Percentiles rank a stretch among this genome's conserved stretches.
These are phyloP conservation scores for Rhogogaster chlorosoma DNA, from an alignment of 2,888 invertebrate genomes.

Conservation along the genomic window DNA sequence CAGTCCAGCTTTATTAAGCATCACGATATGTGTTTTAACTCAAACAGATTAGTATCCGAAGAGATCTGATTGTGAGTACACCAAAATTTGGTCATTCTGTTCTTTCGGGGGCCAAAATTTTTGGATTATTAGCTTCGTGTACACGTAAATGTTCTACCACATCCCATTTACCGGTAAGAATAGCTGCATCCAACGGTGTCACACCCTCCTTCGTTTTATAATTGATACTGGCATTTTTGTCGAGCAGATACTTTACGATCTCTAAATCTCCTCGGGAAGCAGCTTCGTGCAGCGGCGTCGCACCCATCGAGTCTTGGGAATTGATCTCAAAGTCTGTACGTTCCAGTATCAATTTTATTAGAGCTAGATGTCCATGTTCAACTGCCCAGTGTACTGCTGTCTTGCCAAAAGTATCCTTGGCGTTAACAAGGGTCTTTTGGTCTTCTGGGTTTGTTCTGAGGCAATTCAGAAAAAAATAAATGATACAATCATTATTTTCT, in stretches of 20 bases:
- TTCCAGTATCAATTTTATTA: background rate
- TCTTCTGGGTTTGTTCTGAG: no score
- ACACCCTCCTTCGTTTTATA: background rate
- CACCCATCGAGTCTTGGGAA: background rate
- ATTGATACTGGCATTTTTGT: background rate
- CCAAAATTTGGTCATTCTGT: no score
- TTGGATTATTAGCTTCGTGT: constrained; percentile 82
- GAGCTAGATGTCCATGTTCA: background rate
- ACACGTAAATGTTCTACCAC: constrained; percentile 86
- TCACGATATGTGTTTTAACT: no score
- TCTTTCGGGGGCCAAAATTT: no score
- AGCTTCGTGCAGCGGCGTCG: background rate
- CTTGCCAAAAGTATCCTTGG: background rate
- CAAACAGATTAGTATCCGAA: no score
- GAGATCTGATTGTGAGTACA: no score
- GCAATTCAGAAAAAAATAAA: no score
- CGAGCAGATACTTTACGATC: background rate
- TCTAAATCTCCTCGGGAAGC: background rate
- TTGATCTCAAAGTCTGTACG: background rate
- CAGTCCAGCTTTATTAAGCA: no score
- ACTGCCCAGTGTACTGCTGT: background rate
- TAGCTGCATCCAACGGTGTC: constrained; percentile 88
- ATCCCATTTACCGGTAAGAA: constrained; percentile 82
- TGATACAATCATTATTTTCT: no score
- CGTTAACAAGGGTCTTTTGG: no score